A percentile compares a stretch with the other conserved stretches of the same genome.
These are phyloP conservation scores for Kradibia gibbosae DNA, from an alignment of 1,140 invertebrate genomes.

Conservation along the genomic window DNA sequence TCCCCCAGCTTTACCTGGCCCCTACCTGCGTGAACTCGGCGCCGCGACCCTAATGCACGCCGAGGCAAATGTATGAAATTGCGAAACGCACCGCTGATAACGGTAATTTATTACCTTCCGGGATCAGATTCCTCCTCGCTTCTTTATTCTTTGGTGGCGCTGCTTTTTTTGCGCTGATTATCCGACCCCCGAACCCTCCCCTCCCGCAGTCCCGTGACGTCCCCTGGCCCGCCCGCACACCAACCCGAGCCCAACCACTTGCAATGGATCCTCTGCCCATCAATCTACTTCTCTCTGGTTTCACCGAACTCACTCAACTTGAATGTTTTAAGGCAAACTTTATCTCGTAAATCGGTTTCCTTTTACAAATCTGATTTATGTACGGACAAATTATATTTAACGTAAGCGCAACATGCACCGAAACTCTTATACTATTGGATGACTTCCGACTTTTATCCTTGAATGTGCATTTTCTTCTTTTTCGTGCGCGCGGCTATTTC, in stretches of 20 bases:
- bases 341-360: not conserved
- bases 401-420: too few relatives aligned
- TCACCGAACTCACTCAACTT: not conserved
- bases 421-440: too few relatives aligned
- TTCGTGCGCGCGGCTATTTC: too few relatives aligned
- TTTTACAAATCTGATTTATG: too few relatives aligned
- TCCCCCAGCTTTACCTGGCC: not conserved
- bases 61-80: constrained; percentile 30
- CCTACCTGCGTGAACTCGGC: not conserved
- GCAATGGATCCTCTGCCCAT: not conserved
- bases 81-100: constrained; percentile 36
- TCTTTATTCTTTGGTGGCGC: not conserved
- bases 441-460: too few relatives aligned
- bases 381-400: too few relatives aligned
- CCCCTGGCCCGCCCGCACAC: too few relatives aligned
- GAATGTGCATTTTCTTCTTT: too few relatives aligned
- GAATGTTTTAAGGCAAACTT: not conserved
- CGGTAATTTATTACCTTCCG: constrained; percentile 44
- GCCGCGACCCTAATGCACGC: not conserved
- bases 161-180: not conserved
- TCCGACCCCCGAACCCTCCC: too few relatives aligned
- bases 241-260: too few relatives aligned
- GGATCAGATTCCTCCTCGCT: constrained; percentile 23
- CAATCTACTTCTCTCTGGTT: not conserved
- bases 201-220: too few relatives aligned